Percentiles rank a stretch among this genome's conserved stretches.
These are phyloP conservation scores for Epinotia nisella DNA, from an alignment of 2,888 invertebrate genomes.

Conservation along the genomic window DNA sequence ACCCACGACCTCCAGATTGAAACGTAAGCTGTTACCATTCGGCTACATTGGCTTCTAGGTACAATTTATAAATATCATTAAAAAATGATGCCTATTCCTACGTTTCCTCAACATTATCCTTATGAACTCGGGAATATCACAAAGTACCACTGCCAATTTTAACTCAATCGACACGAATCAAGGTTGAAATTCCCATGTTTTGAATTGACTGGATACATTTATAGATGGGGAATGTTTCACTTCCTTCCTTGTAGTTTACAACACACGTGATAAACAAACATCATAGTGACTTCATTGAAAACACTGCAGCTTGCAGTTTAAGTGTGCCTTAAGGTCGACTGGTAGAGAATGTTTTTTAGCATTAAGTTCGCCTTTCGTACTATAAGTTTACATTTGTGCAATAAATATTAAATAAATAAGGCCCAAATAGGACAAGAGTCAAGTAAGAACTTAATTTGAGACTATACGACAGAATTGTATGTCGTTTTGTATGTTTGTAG, in stretches of 20 bases:
- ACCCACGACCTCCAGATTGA: too few species aligned
- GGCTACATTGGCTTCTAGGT: too few species aligned
- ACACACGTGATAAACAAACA: background rate
- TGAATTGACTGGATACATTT: background rate
- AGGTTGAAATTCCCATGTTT: background rate
- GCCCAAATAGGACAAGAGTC: too few species aligned
- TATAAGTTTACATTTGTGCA: too few species aligned
- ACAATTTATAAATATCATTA: background rate
- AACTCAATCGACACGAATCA: background rate
- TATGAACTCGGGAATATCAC: background rate
- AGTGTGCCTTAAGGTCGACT: background rate
- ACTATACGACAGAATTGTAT: too few species aligned
- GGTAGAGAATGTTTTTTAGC: too few species aligned
- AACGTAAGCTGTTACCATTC: too few species aligned
- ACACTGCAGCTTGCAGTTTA: background rate
- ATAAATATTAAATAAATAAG: too few species aligned
- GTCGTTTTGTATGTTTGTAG: too few species aligned
- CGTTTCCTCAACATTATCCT: slow-evolving; percentile 16
- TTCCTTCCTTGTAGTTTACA: slow-evolving; percentile 21
- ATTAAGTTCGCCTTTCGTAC: too few species aligned
- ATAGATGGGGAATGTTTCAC: slow-evolving; percentile 1
- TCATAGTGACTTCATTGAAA: background rate
- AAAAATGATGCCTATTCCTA: background rate
- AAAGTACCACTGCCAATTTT: background rate
- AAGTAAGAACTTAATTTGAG: too few species aligned